Evolutionary conservation across 1,140 invertebrate species (phyloP).

Genomic region (fruit fly (Drosophila melanogaster)): Release_6_plus_ISO1_MT NT_033777.3:14212001-14212500

Average conservation of each 20-base stretch:
- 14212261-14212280: background rate
- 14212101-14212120: constrained; percentile 28
- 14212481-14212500: constrained; percentile 33
- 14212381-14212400: constrained; percentile 65
- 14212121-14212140: constrained; percentile 56
- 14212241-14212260: constrained; percentile 57
- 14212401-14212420: constrained; percentile 62
- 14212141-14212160: constrained; percentile 79
- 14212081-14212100: constrained; percentile 36
- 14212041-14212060: background rate
- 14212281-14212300: background rate
- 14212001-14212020: constrained; percentile 73
- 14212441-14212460: constrained; percentile 4
- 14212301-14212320: constrained; percentile 10
- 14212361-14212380: constrained; percentile 79
- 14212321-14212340: constrained; percentile 26
- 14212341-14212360: constrained; percentile 52
- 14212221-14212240: constrained; percentile 59
- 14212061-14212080: constrained; percentile 12
- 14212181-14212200: constrained; percentile 59
- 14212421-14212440: constrained; percentile 2
- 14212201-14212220: constrained; percentile 50
- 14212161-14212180: constrained; percentile 72
- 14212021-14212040: constrained; percentile 29
- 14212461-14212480: constrained; percentile 37